Base-by-base conservation (phyloP, 2,113 vertebrate species). In the Narcine bancroftii region DNA sequence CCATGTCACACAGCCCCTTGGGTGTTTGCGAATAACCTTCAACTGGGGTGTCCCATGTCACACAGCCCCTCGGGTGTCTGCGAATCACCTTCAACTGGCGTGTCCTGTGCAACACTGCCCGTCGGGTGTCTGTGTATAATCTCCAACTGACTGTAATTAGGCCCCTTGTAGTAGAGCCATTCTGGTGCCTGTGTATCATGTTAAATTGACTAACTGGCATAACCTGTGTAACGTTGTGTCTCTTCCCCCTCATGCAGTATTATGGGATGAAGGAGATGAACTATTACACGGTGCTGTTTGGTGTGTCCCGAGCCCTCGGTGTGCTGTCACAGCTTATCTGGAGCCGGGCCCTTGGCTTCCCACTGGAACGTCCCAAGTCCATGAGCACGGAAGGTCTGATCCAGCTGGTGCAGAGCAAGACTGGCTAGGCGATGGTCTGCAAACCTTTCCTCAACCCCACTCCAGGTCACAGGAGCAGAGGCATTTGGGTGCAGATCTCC, bases 251-350 rank as follows among this genome's bases (percentile, higher is more conserved):
- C 56, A 83, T 92, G 1, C 96, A 99, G 98, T 98, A 99, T 94
- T 99, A 99, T 0, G 97, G 97, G 42, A 98, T 99, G 98, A 98
- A 96, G 17, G 98, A 99, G 95, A 99, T 99, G 98, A 99, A 99
- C 93, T 99, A 98, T 95, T 99, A 99, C 96, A 99, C 98, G 0
- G 98, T 99, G 94, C 96, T 99, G 65, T 99, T 99, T 0, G 98
- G 98, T 0, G 98, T 99, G 53, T 99, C 98, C 6, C 96, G 98
- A 6, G 98, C 98, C 0, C 96, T 99, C 56, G 98, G 98, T 0
- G 97, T 99, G 2, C 95, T 99, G 29, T 96, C 98, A 3, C 98
- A 99, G 95, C 97, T 98, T 93, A 97, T 99, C 95, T 99, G 98
- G 98, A 99, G 98, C 95, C 94, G 98, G 93, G 98, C 98, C 0